Base-by-base conservation (phyloP, 2,888 invertebrate species). In the Cephus nigrinus region DNA sequence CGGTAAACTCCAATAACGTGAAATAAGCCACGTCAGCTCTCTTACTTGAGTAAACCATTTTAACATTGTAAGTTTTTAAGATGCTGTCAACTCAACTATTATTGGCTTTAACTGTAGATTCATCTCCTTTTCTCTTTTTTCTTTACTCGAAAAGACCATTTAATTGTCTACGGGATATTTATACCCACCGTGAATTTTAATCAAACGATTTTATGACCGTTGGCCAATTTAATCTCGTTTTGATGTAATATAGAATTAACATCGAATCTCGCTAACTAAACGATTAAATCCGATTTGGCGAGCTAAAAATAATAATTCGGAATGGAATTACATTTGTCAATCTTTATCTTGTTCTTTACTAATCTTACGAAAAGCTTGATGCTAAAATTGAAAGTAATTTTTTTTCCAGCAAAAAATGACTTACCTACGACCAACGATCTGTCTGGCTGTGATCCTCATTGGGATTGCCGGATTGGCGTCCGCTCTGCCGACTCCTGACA, bases 401-500 rank as follows among this genome's bases (percentile, higher is more conserved):
- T 55, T 12, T 23, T 55, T 55, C 2, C 9, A 55, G 55, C 55
- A 23, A 9, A 40, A 32, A 23, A 89, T 88, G 88, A 82, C 86
- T 84, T 83, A 86, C 55, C 75, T 85, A 73, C 84, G 86, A 82
- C 81, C 80, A 68, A 81, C 76, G 31, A 36, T 86, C 35, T 82
- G 83, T 73, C 23, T 88, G 74, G 79, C 83, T 76, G 80, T 89
- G 72, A 82, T 87, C 33, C 76, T 91, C 40, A 75, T 87, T 40
- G 77, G 88, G 73, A 74, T 90, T 69, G 79, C 87, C 74, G 86
- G 86, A 40, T 88, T 87, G 84, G 86, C 89, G 15, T 77, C 83
- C 23, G 87, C 87, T 5, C 86, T 90, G 79, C 91, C 91, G 11
- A 83, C 86, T 5, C 82, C 80, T 15, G 91, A 92, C 81, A 92